Base-by-base conservation (phyloP, 2,113 vertebrate genomes). In the Sander vitreus region DNA sequence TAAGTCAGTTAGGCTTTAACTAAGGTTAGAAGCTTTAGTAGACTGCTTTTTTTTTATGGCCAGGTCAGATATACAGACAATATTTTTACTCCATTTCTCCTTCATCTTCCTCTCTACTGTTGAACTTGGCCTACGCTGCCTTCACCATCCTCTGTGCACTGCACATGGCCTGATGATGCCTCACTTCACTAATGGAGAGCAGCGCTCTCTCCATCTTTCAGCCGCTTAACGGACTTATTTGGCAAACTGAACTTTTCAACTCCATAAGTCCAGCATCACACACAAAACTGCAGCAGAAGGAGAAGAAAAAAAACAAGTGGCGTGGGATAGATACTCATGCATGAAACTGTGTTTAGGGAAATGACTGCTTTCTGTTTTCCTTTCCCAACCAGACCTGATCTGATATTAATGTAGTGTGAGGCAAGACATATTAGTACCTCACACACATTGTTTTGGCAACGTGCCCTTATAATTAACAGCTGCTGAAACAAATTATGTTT, bases 321-420 rank as follows among this genome's bases (percentile, higher is more conserved):
- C 55, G 39, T 9, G 7, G 10, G 36, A 57, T 11, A 50, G 25
- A 73, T 73, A 60, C 63, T 78, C 64, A 23, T 39, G 18, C 72
- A 89, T 88, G 81, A 91, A 89, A 82, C 55, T 36, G 25, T 80
- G 69, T 88, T 91, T 80, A 84, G 70, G 85, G 87, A 89, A 91
- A 92, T 73, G 58, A 68, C 73, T 12, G 19, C 83, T 90, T 93
- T 89, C 88, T 88, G 87, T 88, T 91, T 88, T 88, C 55, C 30
- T 66, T 60, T 53, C 23, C 47, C 8, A 21, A 59, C 19, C 64
- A 83, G 63, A 33, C 14, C n/a, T 64, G 76, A 87, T 78, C 64
- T 71, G 73, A 81, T 48, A 59, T 6, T 23, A 83, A 73, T 13
- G 43, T 30, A 36, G n/a, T 36, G 39, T n/a, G 58, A 85, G 50